phyloP scores from a whole-genome alignment of 1,140 invertebrate species.

The Acromyrmex charruanus region DNA sequence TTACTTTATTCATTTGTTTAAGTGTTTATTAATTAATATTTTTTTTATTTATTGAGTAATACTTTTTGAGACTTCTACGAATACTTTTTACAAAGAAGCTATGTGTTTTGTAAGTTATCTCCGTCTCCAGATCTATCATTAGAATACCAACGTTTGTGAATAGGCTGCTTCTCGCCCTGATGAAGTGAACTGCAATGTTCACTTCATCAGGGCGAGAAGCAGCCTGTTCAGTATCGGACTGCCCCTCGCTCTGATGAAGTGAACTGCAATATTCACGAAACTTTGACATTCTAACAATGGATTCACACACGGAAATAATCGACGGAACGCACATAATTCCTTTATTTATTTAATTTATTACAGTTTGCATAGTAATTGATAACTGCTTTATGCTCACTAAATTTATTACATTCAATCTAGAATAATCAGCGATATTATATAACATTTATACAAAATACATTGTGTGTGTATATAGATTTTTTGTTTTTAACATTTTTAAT shows the following conservation, averaged over 20 bases:
- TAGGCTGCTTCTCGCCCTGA: no score
- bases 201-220: no score
- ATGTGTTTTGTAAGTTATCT: neutral
- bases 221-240: no score
- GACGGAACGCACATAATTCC: no score
- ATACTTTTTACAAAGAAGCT: neutral
- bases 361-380: neutral
- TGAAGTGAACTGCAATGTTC: no score
- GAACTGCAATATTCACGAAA: no score
- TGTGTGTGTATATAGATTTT: neutral
- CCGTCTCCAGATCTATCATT: no score
- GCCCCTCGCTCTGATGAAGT: no score
- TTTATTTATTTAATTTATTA: conserved; percentile 4
- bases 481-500: neutral
- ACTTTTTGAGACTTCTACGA: neutral
- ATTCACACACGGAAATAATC: no score
- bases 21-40: neutral
- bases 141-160: no score
- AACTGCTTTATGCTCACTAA: neutral
- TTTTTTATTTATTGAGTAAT: neutral
- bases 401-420: conserved; percentile 6
- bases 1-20: neutral
- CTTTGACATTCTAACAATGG: no score
- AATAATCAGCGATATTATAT: neutral
- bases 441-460: neutral